Evolutionary conservation across 2,888 invertebrate genomes (phyloP).

Genomic region (Biston stratarius): DNA sequence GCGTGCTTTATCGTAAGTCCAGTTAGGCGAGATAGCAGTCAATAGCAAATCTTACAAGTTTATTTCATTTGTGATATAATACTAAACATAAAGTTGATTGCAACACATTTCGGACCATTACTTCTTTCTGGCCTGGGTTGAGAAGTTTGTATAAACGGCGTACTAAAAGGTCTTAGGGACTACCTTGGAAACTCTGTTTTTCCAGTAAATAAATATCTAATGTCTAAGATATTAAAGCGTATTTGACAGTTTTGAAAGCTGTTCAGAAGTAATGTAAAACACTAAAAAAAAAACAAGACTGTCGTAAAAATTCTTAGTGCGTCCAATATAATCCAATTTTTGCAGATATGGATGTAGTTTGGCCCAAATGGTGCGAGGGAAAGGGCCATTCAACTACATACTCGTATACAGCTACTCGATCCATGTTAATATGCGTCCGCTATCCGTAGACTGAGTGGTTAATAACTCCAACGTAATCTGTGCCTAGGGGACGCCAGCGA

Average conservation of each 20-base stretch:
- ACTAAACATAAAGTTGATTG: too few relatives aligned
- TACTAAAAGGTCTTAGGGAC: too few relatives aligned
- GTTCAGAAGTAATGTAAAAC: neutral
- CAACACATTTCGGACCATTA: too few relatives aligned
- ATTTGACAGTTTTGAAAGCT: neutral
- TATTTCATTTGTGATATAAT: too few relatives aligned
- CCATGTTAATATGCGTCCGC: slow-evolving; percentile 22
- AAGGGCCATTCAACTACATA: slow-evolving; percentile 27
- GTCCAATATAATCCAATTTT: slow-evolving; percentile 24
- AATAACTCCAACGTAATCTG: slow-evolving; percentile 29
- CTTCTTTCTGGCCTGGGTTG: too few relatives aligned
- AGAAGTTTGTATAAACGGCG: too few relatives aligned
- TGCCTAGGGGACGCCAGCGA: slow-evolving; percentile 13
- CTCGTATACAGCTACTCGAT: neutral
- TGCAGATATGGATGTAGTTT: slow-evolving; percentile 26
- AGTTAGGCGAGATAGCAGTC: too few relatives aligned
- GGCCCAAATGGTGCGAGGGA: slow-evolving; percentile 26
- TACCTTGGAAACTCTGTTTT: too few relatives aligned
- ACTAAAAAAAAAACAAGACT: neutral
- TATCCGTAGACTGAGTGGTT: slow-evolving; percentile 16
- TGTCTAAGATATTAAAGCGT: too few relatives aligned
- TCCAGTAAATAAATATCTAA: too few relatives aligned
- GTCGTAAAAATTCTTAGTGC: slow-evolving; percentile 17
- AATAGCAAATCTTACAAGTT: too few relatives aligned
- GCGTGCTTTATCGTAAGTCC: too few relatives aligned